Evolutionary conservation across 64 coral and sea anemone species (phyloP).

Genomic region (Pocillopora damicornis): DNA sequence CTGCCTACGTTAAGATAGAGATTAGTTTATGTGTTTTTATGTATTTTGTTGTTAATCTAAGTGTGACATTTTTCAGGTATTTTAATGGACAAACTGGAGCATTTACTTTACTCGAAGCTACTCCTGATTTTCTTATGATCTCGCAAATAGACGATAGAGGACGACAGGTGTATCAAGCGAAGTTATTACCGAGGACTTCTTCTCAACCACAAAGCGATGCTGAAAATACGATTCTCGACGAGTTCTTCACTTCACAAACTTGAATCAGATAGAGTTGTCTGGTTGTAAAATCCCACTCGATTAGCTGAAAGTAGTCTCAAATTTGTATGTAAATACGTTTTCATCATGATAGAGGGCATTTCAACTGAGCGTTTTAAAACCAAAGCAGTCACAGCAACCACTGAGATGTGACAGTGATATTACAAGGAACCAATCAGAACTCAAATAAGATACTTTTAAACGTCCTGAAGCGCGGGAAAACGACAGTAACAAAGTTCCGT

Average conservation of each 20-base stretch:
- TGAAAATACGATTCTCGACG: conserved; percentile 24
- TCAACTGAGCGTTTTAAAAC: too few species aligned
- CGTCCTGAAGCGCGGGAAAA: too few species aligned
- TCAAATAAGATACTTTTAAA: too few species aligned
- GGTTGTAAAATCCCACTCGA: too few species aligned
- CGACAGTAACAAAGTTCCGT: too few species aligned
- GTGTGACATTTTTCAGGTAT: conserved; percentile 5
- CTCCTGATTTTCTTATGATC: conserved; percentile 21
- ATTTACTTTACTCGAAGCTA: conserved; percentile 45
- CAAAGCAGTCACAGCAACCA: too few species aligned
- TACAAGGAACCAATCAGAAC: too few species aligned
- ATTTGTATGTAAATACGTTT: too few species aligned
- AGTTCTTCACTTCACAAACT: conserved; percentile 30
- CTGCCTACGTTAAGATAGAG: background rate
- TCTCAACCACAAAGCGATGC: background rate
- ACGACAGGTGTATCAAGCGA: background rate
- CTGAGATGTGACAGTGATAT: too few species aligned
- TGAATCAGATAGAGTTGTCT: background rate
- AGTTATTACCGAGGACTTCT: conserved; percentile 27
- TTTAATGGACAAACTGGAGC: conserved; percentile 32
- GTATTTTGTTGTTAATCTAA: background rate
- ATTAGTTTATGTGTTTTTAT: background rate
- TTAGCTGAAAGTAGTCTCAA: too few species aligned
- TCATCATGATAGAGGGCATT: too few species aligned
- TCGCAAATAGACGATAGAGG: conserved; percentile 26